Evolutionary conservation across 2,888 invertebrate genomes (phyloP).

Genomic region (Cephus sareptanus): DNA sequence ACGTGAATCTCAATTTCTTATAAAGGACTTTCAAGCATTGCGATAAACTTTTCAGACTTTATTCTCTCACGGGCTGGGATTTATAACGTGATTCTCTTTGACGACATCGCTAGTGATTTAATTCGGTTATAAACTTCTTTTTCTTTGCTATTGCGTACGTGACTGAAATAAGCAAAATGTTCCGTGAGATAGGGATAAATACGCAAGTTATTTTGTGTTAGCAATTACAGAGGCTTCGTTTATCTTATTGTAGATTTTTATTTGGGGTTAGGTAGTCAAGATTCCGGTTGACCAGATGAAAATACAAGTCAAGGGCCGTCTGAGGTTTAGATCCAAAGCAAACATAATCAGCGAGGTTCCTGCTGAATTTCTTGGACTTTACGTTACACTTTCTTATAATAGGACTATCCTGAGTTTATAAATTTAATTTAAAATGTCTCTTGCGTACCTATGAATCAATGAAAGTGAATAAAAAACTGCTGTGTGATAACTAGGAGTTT

Average conservation of each 20-base stretch:
- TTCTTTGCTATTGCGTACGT: constrained; percentile 14
- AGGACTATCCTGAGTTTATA: not conserved
- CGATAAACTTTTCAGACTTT: no score
- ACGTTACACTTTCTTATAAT: not conserved
- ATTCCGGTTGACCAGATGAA: not conserved
- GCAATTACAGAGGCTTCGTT: constrained; percentile 25
- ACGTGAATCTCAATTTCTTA: no score
- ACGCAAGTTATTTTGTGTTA: constrained; percentile 22
- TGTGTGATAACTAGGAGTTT: not conserved
- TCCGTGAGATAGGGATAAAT: not conserved
- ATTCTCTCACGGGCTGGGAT: not conserved
- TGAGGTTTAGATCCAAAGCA: not conserved
- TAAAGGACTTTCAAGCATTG: no score
- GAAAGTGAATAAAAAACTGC: not conserved
- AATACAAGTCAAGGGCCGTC: not conserved
- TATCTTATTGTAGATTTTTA: constrained; percentile 26
- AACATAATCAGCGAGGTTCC: not conserved
- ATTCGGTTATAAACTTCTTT: not conserved
- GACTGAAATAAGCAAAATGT: constrained; percentile 22
- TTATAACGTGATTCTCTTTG: not conserved
- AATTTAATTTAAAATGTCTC: not conserved
- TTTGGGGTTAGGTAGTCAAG: constrained; percentile 6
- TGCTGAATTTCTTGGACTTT: not conserved
- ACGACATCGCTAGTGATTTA: not conserved
- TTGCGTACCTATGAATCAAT: not conserved